Evolutionary conservation across 1,140 invertebrate genomes (phyloP).

Genomic region (Nebria ingens): DNA sequence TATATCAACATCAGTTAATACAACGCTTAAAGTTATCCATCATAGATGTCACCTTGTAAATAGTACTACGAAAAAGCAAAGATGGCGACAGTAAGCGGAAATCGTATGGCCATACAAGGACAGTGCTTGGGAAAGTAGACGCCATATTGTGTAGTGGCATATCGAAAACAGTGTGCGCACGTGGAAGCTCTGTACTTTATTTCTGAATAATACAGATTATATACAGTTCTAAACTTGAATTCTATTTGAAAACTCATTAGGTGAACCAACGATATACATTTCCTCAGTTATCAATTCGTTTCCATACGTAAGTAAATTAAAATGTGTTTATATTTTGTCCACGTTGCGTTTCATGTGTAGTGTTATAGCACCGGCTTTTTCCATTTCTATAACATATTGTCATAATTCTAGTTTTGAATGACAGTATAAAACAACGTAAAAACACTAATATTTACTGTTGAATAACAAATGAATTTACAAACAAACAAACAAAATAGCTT

Average conservation of each 20-base stretch:
- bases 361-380: not conserved
- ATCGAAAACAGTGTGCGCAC: not conserved
- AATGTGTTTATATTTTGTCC: slow-evolving; percentile 3
- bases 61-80: not conserved
- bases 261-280: not conserved
- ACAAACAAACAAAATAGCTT: no score
- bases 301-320: slow-evolving; percentile 1
- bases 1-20: no score
- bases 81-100: not conserved
- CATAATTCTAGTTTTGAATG: no score
- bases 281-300: not conserved
- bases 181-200: not conserved
- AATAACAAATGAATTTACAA: no score
- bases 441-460: no score
- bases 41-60: no score
- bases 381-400: not conserved
- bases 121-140: not conserved
- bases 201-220: not conserved
- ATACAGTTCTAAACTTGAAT: not conserved
- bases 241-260: not conserved
- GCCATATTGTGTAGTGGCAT: slow-evolving; percentile 6
- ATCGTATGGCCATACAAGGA: not conserved
- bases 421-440: no score
- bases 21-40: no score
- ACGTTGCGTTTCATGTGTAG: not conserved